Percentiles rank a stretch among this genome's conserved stretches.
Evolutionary conservation across 2,888 invertebrate species (phyloP).

Genomic region (Thyatira batis): DNA sequence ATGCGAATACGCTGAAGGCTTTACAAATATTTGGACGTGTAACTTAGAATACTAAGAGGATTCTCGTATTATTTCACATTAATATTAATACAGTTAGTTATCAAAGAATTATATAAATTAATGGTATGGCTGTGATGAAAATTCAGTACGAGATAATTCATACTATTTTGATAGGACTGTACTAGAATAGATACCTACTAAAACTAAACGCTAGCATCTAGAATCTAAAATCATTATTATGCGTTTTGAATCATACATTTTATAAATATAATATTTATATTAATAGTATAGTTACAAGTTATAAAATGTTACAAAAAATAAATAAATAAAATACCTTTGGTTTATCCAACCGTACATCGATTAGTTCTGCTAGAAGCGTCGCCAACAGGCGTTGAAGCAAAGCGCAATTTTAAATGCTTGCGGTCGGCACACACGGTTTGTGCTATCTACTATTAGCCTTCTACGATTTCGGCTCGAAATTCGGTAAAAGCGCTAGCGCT

Average conservation of each 20-base stretch:
- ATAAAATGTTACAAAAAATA: too few relatives aligned
- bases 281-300: too few relatives aligned
- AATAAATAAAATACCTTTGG: constrained; percentile 12
- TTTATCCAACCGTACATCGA: constrained; percentile 36
- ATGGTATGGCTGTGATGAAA: background rate
- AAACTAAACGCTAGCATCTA: too few relatives aligned
- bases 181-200: too few relatives aligned
- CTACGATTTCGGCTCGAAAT: constrained; percentile 37
- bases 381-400: constrained; percentile 43
- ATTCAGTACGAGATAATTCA: background rate
- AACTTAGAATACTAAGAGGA: background rate
- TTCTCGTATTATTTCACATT: constrained; percentile 10
- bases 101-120: background rate
- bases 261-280: too few relatives aligned
- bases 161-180: too few relatives aligned
- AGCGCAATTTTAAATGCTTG: constrained; percentile 61
- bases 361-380: constrained; percentile 42
- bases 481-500: constrained; percentile 42
- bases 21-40: constrained; percentile 17
- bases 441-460: constrained; percentile 51
- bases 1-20: constrained; percentile 43
- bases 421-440: constrained; percentile 42
- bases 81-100: constrained; percentile 1
- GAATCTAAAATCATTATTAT: too few relatives aligned
- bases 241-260: too few relatives aligned